Conservation (phyloP, 1,140 invertebrate genomes). For the Sarcophaga peregrina region DNA sequence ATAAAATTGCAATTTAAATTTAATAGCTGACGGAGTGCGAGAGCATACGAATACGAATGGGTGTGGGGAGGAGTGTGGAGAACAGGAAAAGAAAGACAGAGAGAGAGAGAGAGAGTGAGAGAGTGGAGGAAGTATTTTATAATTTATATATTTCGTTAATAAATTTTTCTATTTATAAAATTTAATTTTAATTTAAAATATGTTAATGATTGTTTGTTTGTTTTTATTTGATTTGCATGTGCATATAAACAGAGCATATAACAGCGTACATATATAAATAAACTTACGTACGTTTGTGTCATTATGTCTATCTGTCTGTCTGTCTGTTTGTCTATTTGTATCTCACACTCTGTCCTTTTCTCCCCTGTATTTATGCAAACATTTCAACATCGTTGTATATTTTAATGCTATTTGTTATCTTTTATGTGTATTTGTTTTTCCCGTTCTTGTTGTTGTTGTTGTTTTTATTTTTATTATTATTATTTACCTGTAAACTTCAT, state of each 20-base stretch:
- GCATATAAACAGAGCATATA: not conserved
- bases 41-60: too few species aligned
- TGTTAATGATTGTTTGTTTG: slow-evolving; percentile 19
- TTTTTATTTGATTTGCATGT: not conserved
- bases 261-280: not conserved
- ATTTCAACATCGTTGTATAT: too few species aligned
- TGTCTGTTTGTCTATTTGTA: not conserved
- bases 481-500: slow-evolving; percentile 39
- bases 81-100: too few species aligned
- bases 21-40: too few species aligned
- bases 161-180: slow-evolving; percentile 13
- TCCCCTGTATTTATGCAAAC: too few species aligned
- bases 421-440: too few species aligned
- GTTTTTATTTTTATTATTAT: slow-evolving; percentile 2
- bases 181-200: slow-evolving; percentile 26
- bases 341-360: too few species aligned
- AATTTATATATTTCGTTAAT: not conserved
- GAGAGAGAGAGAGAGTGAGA: too few species aligned
- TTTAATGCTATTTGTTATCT: too few species aligned
- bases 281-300: not conserved
- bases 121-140: too few species aligned
- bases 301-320: not conserved
- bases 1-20: too few species aligned
- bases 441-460: not conserved
- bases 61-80: too few species aligned